Conservation (phyloP, 1,140 invertebrate species). For the Cherax quadricarinatus region DNA sequence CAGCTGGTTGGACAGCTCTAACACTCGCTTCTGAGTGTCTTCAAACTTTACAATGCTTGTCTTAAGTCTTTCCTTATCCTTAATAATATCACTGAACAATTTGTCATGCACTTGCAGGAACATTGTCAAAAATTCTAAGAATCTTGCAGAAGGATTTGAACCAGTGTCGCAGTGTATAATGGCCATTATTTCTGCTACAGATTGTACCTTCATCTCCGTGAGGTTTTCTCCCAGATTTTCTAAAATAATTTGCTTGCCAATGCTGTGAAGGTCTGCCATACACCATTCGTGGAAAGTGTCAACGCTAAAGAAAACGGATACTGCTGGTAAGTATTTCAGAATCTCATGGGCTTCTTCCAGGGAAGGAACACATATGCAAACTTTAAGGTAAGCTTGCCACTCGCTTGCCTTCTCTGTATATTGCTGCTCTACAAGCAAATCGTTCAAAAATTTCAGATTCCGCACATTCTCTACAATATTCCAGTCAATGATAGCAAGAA, state of each 20-base stretch:
- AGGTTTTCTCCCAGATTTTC: constrained; percentile 30
- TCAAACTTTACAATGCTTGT: constrained; percentile 62
- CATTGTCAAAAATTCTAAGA: constrained; percentile 42
- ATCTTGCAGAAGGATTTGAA: constrained; percentile 41
- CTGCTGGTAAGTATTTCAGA: constrained; percentile 42
- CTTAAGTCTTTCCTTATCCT: constrained; percentile 50
- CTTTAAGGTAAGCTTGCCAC: constrained; percentile 1
- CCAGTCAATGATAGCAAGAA: constrained; percentile 57
- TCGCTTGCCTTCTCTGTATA: constrained; percentile 13
- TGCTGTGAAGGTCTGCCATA: constrained; percentile 30
- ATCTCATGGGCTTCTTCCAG: constrained; percentile 50
- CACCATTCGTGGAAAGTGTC: constrained; percentile 60
- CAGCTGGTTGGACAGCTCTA: constrained; percentile 63
- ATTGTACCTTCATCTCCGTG: constrained; percentile 36
- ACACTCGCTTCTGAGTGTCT: constrained; percentile 62
- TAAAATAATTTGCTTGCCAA: constrained; percentile 39
- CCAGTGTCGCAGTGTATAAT: constrained; percentile 38
- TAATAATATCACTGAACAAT: constrained; percentile 24
- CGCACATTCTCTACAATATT: constrained; percentile 45
- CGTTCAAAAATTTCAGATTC: constrained; percentile 47
- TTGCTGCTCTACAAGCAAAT: constrained; percentile 46
- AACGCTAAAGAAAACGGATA: constrained; percentile 39
- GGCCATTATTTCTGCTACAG: constrained; percentile 53
- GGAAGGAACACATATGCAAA: constrained; percentile 37
- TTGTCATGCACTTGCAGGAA: constrained; percentile 33